These are phyloP conservation scores for Myiopsitta monachus DNA, from an alignment of 2,113 vertebrate species.

Conservation along the genomic window DNA sequence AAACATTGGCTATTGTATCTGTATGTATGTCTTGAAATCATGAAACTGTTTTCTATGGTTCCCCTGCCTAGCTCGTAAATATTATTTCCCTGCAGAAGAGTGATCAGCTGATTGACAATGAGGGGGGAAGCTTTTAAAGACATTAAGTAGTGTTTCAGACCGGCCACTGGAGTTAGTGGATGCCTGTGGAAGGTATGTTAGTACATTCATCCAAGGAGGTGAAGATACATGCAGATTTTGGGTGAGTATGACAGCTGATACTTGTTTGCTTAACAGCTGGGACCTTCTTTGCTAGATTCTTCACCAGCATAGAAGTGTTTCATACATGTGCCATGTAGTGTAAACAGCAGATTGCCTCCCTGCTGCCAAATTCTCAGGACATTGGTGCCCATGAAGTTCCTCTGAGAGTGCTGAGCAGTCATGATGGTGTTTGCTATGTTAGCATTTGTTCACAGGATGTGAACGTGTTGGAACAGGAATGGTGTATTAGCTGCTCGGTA, in stretches of 20 bases:
- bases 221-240: neutral
- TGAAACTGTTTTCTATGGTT: neutral
- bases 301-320: neutral
- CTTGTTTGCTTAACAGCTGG: conserved; percentile 12
- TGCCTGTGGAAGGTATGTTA: neutral
- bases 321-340: neutral
- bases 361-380: conserved; percentile 32
- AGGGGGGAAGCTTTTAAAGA: neutral
- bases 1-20: neutral
- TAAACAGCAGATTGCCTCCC: conserved; percentile 38
- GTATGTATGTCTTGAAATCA: rapidly evolving
- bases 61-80: neutral
- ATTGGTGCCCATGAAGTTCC: neutral
- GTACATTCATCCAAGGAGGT: neutral
- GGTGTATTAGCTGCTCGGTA: neutral
- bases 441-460: rapidly evolving
- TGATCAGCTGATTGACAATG: neutral
- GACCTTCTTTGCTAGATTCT: neutral
- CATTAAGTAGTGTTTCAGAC: neutral
- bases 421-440: rapidly evolving
- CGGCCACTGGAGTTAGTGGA: rapidly evolving
- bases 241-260: neutral
- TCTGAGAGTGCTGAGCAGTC: neutral
- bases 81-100: neutral
- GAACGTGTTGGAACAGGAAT: neutral